Base-by-base conservation (phyloP, 2,797 vertebrate genomes). In the Loris lydekkerianus region DNA sequence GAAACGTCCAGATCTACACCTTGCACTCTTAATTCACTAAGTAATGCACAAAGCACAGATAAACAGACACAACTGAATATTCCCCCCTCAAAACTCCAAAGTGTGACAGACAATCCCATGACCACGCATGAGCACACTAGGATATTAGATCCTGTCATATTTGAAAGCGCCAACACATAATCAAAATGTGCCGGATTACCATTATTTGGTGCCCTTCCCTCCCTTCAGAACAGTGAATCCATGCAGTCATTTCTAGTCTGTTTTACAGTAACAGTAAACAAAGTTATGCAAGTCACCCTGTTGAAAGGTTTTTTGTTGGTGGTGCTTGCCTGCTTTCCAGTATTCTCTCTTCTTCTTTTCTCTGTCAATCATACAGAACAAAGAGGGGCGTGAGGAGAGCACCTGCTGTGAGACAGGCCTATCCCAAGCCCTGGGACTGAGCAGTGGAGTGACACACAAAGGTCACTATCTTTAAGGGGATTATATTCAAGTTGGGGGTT, bases 241-340 rank as follows among this genome's bases (percentile, higher is more conserved):
- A 89, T 40, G n/a, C 75, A 83, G 90, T 83, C 92, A 93, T 86
- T 31, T 85, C 77, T 34, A 93, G 63, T n/a, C 37, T 73, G 69
- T 58, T 95, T 76, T 92, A 25, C 0, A 88, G 81, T 15, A 86
- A 72, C 29, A 96, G 53, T 89, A 75, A 88, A 86, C 17, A 20
- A 92, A 97, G 53, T 40, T 69, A 20, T 75, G 37, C 67, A 97
- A 81, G 2, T 2, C 40, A 25, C 2, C 95, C 61, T 49, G 17
- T 70, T 49, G 2, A 53, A 81, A 1, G 20, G 10, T 37, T 88
- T 49, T 86, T 58, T 20, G 15, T 7, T 58, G 49, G 49, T 53
- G 13, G 49, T 37, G n/a, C 92, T 73, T 94, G 43, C 18, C 67
- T 49, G 23, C 15, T 69, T 88, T 89, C 40, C 70, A 80, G 15